Base-by-base conservation (phyloP, 1,140 invertebrate species). In the Papilio polyxenes region DNA sequence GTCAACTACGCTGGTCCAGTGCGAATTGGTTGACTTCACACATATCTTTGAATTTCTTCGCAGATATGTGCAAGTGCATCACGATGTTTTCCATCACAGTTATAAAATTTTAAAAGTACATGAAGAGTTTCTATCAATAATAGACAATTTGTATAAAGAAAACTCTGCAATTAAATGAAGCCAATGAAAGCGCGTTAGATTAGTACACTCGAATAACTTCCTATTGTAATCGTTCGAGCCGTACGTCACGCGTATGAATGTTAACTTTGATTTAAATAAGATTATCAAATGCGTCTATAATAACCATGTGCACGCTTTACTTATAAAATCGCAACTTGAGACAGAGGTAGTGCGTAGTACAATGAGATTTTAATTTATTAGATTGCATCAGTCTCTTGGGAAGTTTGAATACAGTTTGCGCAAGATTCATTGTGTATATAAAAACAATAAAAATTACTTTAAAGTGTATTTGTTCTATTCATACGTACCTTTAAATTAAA, bases 351-450 rank as follows among this genome's bases (percentile, higher is more conserved):
- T 3, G 48, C 48, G 48, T 11, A 6, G 48, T 20, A 51, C 20
- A 75, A 53, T 53, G 75, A 53, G 20, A 31, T 75, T 75, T 75
- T 53, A 76, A 76, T 53, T 76, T 31, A 76, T 8, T 7, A 76
- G 44, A 76, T 76, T 76, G 49, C 75, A 23, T 76, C 75, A 76
- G 48, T 49, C 69, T 44, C 37, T 20, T 76, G 75, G 49, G 75
- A 76, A 76, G 75, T 51, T 76, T 31, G 75, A 20, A 51, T 20
- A 76, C 20, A n/a, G 17, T 49, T 76, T 20, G 20, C 49, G 48
- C 48, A 69, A 69, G 2, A 4, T 37, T 37, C 31, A 37, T 69
- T 69, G 31, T 69, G 23, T 69, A 59, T 69, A 69, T 37, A 69
- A 69, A 65, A 23, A 65, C 10, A 23, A 31, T 31, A 31, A 31